A percentile compares a stretch with the other conserved stretches of the same genome.
Conservation (phyloP, 2,888 invertebrate species). For the Cryptus armator region DNA sequence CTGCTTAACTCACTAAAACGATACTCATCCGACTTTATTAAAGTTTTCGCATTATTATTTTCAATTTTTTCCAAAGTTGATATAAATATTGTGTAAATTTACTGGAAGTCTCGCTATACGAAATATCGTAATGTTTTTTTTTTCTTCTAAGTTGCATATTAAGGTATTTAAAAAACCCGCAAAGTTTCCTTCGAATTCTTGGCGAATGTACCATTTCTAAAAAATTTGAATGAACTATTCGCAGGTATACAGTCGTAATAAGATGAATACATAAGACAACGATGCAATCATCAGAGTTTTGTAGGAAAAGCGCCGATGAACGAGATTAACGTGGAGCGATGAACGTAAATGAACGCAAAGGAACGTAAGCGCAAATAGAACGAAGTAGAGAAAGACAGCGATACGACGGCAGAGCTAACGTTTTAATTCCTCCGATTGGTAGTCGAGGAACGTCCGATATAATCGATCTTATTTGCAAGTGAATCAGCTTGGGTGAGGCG, state of each 20-base stretch:
- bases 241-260: not conserved
- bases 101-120: no score
- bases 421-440: conserved; percentile 76
- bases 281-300: not conserved
- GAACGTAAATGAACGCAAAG: conserved; percentile 12
- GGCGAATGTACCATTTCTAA: not conserved
- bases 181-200: not conserved
- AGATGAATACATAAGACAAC: not conserved
- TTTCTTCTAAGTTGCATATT: no score
- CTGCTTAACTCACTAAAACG: no score
- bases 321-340: not conserved
- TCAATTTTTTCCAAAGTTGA: no score
- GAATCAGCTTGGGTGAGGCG: conserved; percentile 72
- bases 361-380: conserved; percentile 15
- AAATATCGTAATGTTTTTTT: no score
- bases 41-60: no score
- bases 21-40: no score
- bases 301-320: not conserved
- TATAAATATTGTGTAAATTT: no score
- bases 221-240: not conserved
- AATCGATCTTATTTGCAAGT: conserved; percentile 81
- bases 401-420: conserved; percentile 66
- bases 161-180: no score
- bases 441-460: conserved; percentile 77
- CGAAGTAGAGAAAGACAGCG: conserved; percentile 25